Evolutionary conservation across 2,113 vertebrate species (phyloP), one percentile per base, ranked within the genome.

Genomic region (Cynocephalus volans): DNA sequence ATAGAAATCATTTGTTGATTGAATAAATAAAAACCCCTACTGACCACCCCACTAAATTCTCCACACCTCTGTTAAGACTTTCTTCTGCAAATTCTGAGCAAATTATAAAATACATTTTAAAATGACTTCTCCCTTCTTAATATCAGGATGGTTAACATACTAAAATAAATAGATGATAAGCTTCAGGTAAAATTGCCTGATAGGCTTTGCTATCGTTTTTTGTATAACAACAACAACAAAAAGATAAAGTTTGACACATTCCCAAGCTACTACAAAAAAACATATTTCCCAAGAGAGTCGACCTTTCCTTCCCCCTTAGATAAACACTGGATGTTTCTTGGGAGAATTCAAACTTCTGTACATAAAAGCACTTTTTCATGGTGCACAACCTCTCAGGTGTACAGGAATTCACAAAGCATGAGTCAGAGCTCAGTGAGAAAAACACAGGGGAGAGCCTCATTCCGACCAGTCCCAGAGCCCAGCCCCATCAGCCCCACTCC

Each of bases 1-100:
- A 92, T 52, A 80, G 83, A 96, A 95, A 31, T 3, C 60, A 95
- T 81, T 76, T 87, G 77, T 72, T 93, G 84, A 89, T 81, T 92
- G 75, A 89, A 84, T 58, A 87, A 94, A 83, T 75, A 87, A 90
- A 41, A 92, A 65, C 4, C 12, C 52, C 3, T 79, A 19, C 64
- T 36, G 70, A 31, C n/a, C 15, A 3, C n/a, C 48, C 28, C 24
- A 80, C 19, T 48, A 77, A 73, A 88, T 50, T 48, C 28, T 97
- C 52, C 45, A 58, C 41, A 76, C 10, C 79, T 19, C 23, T 45
- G 19, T 72, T 84, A 26, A 58, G 56, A 92, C 6, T n/a, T 45
- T 62, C 58, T 75, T 79, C n/a, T 13, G 18, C 45, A 56, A 81
- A 62, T 26, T 65, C 67, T 75, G 52, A 84, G 45, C 64, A 84